Percentiles rank a stretch among this genome's conserved stretches.
Evolutionary conservation across 1,140 invertebrate genomes (phyloP).

Genomic region (Stegodyphus mimosarum): DNA sequence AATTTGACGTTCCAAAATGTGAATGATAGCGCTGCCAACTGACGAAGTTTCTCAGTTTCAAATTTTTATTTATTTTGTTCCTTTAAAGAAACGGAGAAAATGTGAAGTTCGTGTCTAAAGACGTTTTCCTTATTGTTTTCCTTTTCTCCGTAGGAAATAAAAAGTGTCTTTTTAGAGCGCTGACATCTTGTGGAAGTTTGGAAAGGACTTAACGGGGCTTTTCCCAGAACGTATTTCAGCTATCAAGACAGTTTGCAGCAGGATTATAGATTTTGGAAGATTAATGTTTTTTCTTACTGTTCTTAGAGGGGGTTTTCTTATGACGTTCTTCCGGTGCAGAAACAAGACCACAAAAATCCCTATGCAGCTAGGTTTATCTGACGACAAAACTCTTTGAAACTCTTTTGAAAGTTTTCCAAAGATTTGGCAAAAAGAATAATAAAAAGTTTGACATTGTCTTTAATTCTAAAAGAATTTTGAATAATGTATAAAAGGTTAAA

Average conservation of each 20-base stretch:
- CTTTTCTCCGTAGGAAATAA: background rate
- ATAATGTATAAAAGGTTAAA: no score
- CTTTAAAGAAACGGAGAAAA: background rate
- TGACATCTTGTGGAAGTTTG: conserved; percentile 31
- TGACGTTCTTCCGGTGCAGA: no score
- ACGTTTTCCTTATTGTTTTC: conserved; percentile 22
- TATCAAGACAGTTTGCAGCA: background rate
- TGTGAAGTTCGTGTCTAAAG: conserved; percentile 10
- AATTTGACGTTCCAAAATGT: conserved; percentile 2
- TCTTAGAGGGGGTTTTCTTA: no score
- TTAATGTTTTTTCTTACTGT: background rate
- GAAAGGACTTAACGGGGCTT: conserved; percentile 3
- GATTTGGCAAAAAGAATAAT: no score
- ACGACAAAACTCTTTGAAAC: no score
- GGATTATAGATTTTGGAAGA: conserved; percentile 22
- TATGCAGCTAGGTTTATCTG: no score
- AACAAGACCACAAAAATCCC: no score
- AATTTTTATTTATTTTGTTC: background rate
- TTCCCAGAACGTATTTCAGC: background rate
- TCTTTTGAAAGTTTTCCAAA: no score
- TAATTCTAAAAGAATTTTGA: no score
- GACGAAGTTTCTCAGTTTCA: conserved; percentile 15
- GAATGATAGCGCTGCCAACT: conserved; percentile 1
- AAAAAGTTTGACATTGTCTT: no score
- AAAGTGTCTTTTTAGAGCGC: conserved; percentile 16